Base-by-base conservation (phyloP, 2,113 vertebrate species). In the Sitta europaea region DNA sequence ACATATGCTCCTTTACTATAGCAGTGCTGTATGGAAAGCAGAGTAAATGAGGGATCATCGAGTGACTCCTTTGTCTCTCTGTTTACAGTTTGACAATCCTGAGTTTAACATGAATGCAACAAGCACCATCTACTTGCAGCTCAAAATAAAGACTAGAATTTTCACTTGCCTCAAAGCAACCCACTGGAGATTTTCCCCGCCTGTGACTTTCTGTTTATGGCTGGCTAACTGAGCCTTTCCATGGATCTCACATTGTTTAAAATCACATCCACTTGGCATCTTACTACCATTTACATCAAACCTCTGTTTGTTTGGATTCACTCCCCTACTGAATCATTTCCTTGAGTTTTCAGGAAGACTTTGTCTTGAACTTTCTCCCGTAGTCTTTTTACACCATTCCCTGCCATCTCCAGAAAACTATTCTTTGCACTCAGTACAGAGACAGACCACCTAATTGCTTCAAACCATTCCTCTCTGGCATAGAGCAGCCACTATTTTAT, bases 311-410 rank as follows among this genome's bases (percentile, higher is more conserved):
- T 93, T 96, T 96, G 78, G 87, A 94, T 96, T 95, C 63, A 36
- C 54, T 95, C 87, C 85, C 90, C 62, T 66, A 88, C 74, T 96
- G 85, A 94, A 90, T 92, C 47, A 96, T 90, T 96, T 96, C 92
- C 94, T 94, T 83, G 28, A 88, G 63, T 90, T 96, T 92, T 83
- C 87, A 86, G 90, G 90, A 90, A 96, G 90, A 55, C 42, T 87
- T 31, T 50, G 45, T 62, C 59, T 51, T 83, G 68, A 80, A 29
- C 38, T 84, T 88, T 88, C 81, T 91, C 61, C 28, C 8, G 1
- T 38, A 65, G 27, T 54, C n/a, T 54, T 91, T 90, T 85, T 76
- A 62, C 38, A 73, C n/a, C 17, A 28, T 76, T 85, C 58, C 19
- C 12, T 62, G 47, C 19, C 62, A 25, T 45, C 40, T 86, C 33